Conservation (phyloP, 2,888 invertebrate genomes). For the Acleris emargana region DNA sequence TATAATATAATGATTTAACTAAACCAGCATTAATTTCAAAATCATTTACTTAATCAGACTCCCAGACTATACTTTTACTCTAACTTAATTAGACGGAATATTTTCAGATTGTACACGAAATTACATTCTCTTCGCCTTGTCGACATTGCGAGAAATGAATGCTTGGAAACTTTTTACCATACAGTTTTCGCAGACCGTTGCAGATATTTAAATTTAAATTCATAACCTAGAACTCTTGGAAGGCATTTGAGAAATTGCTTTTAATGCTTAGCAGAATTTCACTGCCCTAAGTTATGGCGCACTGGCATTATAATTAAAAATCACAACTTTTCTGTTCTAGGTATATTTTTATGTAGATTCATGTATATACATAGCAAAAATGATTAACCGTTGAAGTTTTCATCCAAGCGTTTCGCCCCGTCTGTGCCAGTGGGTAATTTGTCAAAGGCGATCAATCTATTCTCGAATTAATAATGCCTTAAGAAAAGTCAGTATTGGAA, state of each 20-base stretch:
- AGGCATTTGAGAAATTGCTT: background rate
- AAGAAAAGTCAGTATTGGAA: conserved; percentile 37
- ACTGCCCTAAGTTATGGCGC: conserved; percentile 1
- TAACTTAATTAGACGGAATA: background rate
- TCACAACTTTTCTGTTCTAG: no score
- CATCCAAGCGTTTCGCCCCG: conserved; percentile 23
- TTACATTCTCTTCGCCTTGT: conserved; percentile 4
- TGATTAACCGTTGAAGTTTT: background rate
- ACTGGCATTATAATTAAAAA: no score
- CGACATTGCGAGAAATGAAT: conserved; percentile 9
- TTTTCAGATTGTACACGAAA: conserved; percentile 10
- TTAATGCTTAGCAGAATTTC: background rate
- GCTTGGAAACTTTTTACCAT: background rate
- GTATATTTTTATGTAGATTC: no score
- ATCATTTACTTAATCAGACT: conserved; percentile 1
- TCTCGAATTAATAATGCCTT: conserved; percentile 47
- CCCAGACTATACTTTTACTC: background rate
- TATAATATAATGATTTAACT: background rate
- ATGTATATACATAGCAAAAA: no score
- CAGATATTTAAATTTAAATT: conserved; percentile 1
- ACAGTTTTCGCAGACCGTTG: background rate
- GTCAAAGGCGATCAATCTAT: conserved; percentile 48
- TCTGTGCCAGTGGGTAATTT: conserved; percentile 49
- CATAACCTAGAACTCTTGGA: background rate
- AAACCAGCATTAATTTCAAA: background rate